A percentile compares a stretch with the other conserved stretches of the same genome.
Evolutionary conservation across 2,113 vertebrate species (phyloP).

Genomic region (Cranoglanis bouderius): DNA sequence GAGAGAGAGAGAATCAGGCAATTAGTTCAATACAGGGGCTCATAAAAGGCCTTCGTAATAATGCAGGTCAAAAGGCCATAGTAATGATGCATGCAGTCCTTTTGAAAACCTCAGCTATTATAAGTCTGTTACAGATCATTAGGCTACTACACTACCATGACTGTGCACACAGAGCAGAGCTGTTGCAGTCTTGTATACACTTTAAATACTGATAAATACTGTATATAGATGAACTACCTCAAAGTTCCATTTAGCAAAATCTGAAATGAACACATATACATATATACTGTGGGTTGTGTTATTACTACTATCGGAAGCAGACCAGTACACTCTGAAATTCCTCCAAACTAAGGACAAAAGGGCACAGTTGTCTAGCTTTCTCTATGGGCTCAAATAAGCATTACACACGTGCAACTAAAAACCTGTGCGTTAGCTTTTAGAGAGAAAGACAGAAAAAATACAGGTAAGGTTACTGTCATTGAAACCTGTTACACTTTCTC

Average conservation of each 20-base stretch:
- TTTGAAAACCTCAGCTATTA: conserved; percentile 51
- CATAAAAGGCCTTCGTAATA: neutral
- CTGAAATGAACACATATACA: neutral
- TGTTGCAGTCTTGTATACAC: neutral
- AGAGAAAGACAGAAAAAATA: conserved; percentile 23
- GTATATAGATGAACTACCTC: neutral
- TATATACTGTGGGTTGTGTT: neutral
- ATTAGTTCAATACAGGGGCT: conserved; percentile 6
- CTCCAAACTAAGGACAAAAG: conserved; percentile 17
- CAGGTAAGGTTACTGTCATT: conserved; percentile 1
- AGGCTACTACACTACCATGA: conserved; percentile 36
- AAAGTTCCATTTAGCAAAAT: neutral
- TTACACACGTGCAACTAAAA: neutral
- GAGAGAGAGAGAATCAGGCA: neutral
- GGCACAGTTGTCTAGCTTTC: neutral
- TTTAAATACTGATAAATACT: neutral
- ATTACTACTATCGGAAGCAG: neutral
- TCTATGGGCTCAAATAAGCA: neutral
- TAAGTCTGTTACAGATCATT: conserved; percentile 54
- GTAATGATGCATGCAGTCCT: conserved; percentile 46
- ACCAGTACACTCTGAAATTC: conserved; percentile 12
- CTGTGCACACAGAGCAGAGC: neutral
- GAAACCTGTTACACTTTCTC: neutral
- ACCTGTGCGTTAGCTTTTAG: neutral
- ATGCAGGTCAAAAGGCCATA: conserved; percentile 16